A percentile compares a stretch with the other conserved stretches of the same genome.
These are phyloP conservation scores for Xiphias gladius DNA, from an alignment of 2,113 vertebrate species.

Conservation along the genomic window DNA sequence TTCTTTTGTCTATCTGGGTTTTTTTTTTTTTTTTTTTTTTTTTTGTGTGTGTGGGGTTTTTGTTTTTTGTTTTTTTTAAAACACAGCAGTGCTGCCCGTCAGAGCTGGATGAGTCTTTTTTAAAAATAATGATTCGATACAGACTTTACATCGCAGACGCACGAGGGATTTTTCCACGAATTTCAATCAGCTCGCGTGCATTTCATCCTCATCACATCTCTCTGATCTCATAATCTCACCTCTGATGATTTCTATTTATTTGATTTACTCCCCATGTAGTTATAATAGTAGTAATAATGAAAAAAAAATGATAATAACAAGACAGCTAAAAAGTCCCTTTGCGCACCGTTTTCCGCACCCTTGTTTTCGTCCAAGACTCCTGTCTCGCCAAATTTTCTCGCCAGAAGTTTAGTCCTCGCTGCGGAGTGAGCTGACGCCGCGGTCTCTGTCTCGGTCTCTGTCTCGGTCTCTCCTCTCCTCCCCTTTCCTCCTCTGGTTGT, in stretches of 20 bases:
- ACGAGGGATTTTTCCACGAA: slow-evolving; percentile 9
- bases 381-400: slow-evolving; percentile 68
- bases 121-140: background rate
- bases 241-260: background rate
- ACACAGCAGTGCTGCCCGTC: slow-evolving; percentile 2
- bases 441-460: slow-evolving; percentile 20
- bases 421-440: slow-evolving; percentile 41
- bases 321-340: slow-evolving; percentile 26
- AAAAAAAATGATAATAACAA: background rate
- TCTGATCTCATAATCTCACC: background rate
- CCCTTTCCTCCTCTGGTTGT: slow-evolving; percentile 35
- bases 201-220: slow-evolving; percentile 26
- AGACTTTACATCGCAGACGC: slow-evolving; percentile 18
- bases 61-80: too few relatives aligned
- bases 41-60: too few relatives aligned
- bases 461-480: slow-evolving; percentile 37
- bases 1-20: slow-evolving; percentile 70
- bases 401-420: slow-evolving; percentile 71
- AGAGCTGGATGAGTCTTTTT: background rate
- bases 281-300: background rate
- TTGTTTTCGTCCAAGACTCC: slow-evolving; percentile 17
- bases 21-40: too few relatives aligned
- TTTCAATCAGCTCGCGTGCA: background rate
- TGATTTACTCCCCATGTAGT: background rate
- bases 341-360: slow-evolving; percentile 39